Conservation (phyloP, 2,797 vertebrate species). For the Coreius guichenoti region DNA sequence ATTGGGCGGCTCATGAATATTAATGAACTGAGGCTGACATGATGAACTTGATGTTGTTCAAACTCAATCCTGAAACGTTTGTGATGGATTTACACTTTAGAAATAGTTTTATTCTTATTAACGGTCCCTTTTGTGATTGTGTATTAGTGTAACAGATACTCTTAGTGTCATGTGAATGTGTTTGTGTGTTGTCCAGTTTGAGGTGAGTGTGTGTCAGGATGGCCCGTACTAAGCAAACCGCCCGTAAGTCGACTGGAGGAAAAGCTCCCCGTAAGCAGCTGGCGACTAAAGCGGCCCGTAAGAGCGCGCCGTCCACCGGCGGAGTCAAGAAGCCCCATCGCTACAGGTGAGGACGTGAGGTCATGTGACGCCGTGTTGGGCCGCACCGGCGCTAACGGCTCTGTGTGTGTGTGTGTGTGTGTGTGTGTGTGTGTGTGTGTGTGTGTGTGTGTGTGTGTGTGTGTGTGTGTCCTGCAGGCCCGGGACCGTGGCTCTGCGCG, state of each 20-base stretch:
- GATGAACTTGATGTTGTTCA: neutral
- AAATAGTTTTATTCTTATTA: neutral
- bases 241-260: conserved; percentile 87
- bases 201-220: conserved; percentile 75
- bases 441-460: conserved; percentile 19
- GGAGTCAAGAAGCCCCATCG: conserved; percentile 92
- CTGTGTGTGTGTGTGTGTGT: neutral
- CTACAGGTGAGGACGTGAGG: conserved; percentile 77
- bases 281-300: conserved; percentile 88
- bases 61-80: neutral
- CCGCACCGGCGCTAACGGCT: too few relatives aligned
- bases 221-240: conserved; percentile 89
- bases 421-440: neutral
- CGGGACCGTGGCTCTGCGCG: conserved; percentile 86
- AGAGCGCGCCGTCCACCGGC: conserved; percentile 88
- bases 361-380: too few relatives aligned
- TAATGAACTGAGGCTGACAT: neutral
- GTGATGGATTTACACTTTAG: neutral
- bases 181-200: neutral
- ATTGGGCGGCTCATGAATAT: conserved; percentile 30
- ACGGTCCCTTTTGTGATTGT: neutral
- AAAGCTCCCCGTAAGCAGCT: conserved; percentile 89
- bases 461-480: conserved; percentile 72
- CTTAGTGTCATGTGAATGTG: too few relatives aligned
- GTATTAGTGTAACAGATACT: neutral